These are phyloP conservation scores for Drosophila bocqueti DNA, from an alignment of 1,140 invertebrate species.

Conservation along the genomic window DNA sequence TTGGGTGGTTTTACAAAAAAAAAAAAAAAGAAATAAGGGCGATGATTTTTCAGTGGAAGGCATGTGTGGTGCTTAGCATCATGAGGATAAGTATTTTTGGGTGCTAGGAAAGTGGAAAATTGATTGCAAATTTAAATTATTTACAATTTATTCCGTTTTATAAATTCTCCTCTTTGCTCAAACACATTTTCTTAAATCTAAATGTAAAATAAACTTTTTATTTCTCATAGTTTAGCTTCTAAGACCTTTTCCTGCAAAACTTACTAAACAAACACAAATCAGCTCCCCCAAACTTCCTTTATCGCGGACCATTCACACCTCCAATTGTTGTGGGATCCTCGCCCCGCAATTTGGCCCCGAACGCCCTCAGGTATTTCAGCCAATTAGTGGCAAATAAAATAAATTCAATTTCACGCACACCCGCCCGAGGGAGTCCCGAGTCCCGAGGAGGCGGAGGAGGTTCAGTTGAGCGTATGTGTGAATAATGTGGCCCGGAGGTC, in stretches of 20 bases:
- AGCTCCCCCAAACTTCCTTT: neutral
- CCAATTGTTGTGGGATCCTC: conserved; percentile 18
- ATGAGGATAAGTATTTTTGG: conserved; percentile 3
- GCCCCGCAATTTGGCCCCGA: conserved; percentile 20
- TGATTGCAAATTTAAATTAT: neutral
- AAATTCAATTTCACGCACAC: conserved; percentile 81
- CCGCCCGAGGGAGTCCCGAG: conserved; percentile 37
- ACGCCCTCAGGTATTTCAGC: conserved; percentile 79
- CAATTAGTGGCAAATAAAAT: conserved; percentile 84
- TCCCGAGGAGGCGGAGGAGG: conserved; percentile 3
- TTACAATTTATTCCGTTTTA: neutral
- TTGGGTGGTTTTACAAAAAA: conserved; percentile 3
- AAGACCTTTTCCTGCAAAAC: neutral
- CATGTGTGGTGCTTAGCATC: neutral
- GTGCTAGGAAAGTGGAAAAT: neutral
- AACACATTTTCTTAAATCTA: neutral
- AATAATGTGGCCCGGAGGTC: conserved; percentile 74
- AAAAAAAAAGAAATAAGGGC: neutral
- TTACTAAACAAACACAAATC: conserved; percentile 43
- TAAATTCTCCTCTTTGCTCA: neutral
- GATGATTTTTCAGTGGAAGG: neutral
- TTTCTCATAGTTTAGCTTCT: too few species aligned
- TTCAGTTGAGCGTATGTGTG: conserved; percentile 79
- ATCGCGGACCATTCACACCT: conserved; percentile 25
- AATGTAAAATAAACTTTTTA: too few species aligned